Percentiles rank a stretch among this genome's conserved stretches.
These are phyloP conservation scores for Bombyx huttoni DNA, from an alignment of 2,888 invertebrate species.

Conservation along the genomic window DNA sequence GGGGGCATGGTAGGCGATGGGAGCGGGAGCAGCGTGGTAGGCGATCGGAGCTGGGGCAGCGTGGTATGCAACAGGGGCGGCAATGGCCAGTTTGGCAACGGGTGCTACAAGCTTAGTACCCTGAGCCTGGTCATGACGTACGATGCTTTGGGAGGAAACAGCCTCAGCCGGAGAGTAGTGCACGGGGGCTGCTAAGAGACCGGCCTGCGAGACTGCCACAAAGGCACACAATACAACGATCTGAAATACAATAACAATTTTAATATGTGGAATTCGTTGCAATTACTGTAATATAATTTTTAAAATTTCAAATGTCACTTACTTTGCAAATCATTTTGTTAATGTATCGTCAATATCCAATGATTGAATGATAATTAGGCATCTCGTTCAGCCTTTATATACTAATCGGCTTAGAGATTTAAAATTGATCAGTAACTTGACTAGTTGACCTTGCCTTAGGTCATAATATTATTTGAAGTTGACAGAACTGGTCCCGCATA, in stretches of 20 bases:
- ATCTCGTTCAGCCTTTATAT: slow-evolving; percentile 18
- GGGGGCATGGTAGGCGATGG: slow-evolving; percentile 29
- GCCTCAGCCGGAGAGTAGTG: slow-evolving; percentile 34
- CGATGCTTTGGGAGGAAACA: slow-evolving; percentile 34
- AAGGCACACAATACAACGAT: slow-evolving; percentile 17
- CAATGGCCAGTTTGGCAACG: slow-evolving; percentile 12
- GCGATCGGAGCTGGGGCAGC: slow-evolving; percentile 24
- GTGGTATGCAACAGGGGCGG: slow-evolving; percentile 24
- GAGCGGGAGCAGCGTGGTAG: slow-evolving; percentile 11
- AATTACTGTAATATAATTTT: background rate
- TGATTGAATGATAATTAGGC: slow-evolving; percentile 16
- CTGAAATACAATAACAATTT: slow-evolving; percentile 8
- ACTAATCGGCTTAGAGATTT: slow-evolving; percentile 13
- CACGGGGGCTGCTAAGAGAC: slow-evolving; percentile 28
- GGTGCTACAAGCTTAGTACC: slow-evolving; percentile 17
- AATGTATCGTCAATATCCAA: background rate
- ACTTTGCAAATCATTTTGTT: slow-evolving; percentile 1
- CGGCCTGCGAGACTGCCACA: slow-evolving; percentile 19
- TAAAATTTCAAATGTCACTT: background rate
- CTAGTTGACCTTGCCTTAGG: slow-evolving; percentile 28
- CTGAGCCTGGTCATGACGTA: slow-evolving; percentile 34
- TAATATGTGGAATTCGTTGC: background rate
- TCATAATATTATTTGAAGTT: slow-evolving; percentile 12
- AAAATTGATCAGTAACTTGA: slow-evolving; percentile 10
- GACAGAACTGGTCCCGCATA: slow-evolving; percentile 5